Percentiles rank a stretch among this genome's conserved stretches.
phyloP scores from a whole-genome alignment of 1,140 invertebrate species.

The Palaemon carinicauda region DNA sequence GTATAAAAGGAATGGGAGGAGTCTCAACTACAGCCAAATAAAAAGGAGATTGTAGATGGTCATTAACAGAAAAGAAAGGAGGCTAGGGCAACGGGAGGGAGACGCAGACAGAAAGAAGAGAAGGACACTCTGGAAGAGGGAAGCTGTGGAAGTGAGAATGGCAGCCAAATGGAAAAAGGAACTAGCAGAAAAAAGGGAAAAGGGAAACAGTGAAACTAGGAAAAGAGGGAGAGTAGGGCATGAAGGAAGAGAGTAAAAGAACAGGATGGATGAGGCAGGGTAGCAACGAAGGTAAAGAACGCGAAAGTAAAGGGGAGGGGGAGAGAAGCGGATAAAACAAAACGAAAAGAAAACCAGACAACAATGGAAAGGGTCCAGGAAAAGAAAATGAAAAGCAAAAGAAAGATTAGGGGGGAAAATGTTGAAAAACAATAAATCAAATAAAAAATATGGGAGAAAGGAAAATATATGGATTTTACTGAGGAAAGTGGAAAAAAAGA shows the following conservation, averaged over 20 bases:
- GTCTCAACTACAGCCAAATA: too few species aligned
- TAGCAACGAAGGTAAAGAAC: background rate
- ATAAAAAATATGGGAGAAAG: too few species aligned
- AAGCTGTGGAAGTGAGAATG: background rate
- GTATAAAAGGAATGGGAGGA: too few species aligned
- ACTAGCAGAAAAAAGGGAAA: background rate
- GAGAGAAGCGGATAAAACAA: background rate
- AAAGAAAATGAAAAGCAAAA: background rate
- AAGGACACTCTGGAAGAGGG: background rate
- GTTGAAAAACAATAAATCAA: too few species aligned
- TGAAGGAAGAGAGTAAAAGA: background rate
- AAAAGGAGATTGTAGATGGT: too few species aligned
- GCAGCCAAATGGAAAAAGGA: background rate
- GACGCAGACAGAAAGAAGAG: constrained; percentile 15
- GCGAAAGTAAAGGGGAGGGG: background rate
- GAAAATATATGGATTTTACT: too few species aligned
- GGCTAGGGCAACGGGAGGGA: background rate
- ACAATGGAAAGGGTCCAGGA: background rate
- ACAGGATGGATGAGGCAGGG: background rate
- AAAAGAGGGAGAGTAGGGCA: background rate
- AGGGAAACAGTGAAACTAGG: background rate
- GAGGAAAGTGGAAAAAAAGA: too few species aligned
- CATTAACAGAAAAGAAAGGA: background rate
- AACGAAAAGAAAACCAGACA: background rate
- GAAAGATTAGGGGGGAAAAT: background rate